Conservation (phyloP, 2,113 vertebrate species). For the Nibea albiflora region DNA sequence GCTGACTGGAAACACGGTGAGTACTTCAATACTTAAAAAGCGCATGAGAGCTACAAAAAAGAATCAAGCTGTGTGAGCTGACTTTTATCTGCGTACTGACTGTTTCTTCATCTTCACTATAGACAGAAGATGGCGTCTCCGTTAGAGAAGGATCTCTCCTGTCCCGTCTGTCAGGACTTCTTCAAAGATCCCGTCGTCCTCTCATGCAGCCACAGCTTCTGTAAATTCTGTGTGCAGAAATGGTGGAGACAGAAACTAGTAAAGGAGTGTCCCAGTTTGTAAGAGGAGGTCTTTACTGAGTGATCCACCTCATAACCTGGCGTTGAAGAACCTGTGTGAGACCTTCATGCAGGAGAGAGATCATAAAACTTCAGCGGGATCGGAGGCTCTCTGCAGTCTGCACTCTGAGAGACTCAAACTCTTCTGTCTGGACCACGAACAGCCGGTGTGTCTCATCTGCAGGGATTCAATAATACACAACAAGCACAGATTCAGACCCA, state of each 20-base stretch:
- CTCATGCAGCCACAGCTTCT: slow-evolving; percentile 31
- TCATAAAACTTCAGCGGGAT: neutral
- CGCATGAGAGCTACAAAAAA: neutral
- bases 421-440: slow-evolving; percentile 12
- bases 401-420: slow-evolving; percentile 23
- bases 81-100: neutral
- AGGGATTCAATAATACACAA: neutral
- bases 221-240: slow-evolving; percentile 8
- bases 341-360: neutral
- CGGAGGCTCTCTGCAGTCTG: slow-evolving; percentile 8
- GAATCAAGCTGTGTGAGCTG: neutral
- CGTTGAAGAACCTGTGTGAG: slow-evolving; percentile 11
- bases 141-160: neutral
- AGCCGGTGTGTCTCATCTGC: neutral
- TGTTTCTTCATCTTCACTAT: neutral
- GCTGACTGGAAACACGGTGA: slow-evolving; percentile 4
- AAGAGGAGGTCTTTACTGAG: neutral
- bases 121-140: neutral
- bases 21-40: neutral
- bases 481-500: neutral
- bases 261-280: neutral
- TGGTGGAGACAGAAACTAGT: neutral
- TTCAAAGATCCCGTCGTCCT: neutral
- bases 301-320: slow-evolving; percentile 2
- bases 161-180: slow-evolving; percentile 12